Conservation (phyloP, 2,113 vertebrate species). For the Loxodonta africana region DNA sequence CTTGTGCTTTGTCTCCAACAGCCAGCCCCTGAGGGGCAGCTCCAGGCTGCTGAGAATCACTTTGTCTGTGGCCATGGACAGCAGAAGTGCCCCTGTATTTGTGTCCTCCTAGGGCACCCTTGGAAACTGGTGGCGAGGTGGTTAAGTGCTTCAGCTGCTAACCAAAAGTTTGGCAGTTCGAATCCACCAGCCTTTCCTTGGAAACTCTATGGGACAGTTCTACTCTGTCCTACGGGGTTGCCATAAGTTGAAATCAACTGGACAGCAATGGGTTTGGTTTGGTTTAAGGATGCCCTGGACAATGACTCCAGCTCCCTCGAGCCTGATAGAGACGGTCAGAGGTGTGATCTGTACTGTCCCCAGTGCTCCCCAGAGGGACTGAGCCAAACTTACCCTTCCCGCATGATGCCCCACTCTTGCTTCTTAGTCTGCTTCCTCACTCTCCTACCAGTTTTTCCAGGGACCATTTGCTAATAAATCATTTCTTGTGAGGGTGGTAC, state of each 20-base stretch:
- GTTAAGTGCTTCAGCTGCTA: no score
- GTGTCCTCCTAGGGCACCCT: neutral
- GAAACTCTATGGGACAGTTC: no score
- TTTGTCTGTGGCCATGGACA: accelerated
- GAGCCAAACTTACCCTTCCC: neutral
- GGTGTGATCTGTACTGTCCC: neutral
- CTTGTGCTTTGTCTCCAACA: neutral
- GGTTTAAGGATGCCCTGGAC: neutral
- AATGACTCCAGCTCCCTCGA: neutral
- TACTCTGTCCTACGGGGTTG: no score
- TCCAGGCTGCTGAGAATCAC: neutral
- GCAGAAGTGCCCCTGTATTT: neutral
- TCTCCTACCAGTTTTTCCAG: neutral
- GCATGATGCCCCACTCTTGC: neutral
- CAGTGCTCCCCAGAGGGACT: neutral
- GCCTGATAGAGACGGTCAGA: neutral
- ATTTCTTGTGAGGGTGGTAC: neutral
- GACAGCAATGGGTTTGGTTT: no score
- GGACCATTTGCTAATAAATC: neutral
- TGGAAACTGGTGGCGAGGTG: no score
- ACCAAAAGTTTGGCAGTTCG: no score
- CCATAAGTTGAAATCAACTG: no score
- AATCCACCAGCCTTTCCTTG: no score
- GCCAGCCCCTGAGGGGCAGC: neutral
- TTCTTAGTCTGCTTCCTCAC: neutral